Evolutionary conservation across 2,888 invertebrate genomes (phyloP), one percentile per base, ranked within the genome.

Genomic region (Ennomos fuscantarius): DNA sequence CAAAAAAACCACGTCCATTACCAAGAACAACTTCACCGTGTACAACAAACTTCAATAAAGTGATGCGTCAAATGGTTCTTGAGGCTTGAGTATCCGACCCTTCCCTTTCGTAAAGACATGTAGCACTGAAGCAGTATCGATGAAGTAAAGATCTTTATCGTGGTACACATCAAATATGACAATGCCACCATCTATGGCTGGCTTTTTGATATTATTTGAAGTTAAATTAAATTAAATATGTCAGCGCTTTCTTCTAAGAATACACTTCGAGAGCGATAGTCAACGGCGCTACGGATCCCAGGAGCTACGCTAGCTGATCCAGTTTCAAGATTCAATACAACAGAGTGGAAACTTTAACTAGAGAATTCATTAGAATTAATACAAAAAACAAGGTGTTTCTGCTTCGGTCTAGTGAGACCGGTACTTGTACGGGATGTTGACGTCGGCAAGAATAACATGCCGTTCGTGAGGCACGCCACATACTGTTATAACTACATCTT

Each of bases 361-460:
- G 82, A 81, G 69, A 80, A 83, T 52, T 86, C 81, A 50, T 87
- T 86, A 2, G 84, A 81, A 58, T 87, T 87, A 63, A 86, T 84
- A 65, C 84, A 84, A 60, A 85, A 86, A 82, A 79, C 47, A 86
- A 62, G 56, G 63, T 72, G 53, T 85, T 81, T 40, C 53, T 72
- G 9, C 59, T 68, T 51, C 79, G 78, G 43, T 84, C 82, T 35
- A 83, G 59, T 31, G 81, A 62, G 54, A 86, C n/a, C n/a, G n/a
- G n/a, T n/a, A 77, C 60, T 86, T 86, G 62, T 79, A 84, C 1
- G 86, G 86, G 51, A 85, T 68, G 45, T 86, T 86, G 9, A 75
- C 86, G 58, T 87, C 86, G 0, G 74, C 79, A 55, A 86, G 61
- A 55, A 86, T 70, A n/a, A 82, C 70, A 9, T 75, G 73, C 46